Evolutionary conservation across 2,797 vertebrate species (phyloP).

Genomic region (Argya squamiceps): DNA sequence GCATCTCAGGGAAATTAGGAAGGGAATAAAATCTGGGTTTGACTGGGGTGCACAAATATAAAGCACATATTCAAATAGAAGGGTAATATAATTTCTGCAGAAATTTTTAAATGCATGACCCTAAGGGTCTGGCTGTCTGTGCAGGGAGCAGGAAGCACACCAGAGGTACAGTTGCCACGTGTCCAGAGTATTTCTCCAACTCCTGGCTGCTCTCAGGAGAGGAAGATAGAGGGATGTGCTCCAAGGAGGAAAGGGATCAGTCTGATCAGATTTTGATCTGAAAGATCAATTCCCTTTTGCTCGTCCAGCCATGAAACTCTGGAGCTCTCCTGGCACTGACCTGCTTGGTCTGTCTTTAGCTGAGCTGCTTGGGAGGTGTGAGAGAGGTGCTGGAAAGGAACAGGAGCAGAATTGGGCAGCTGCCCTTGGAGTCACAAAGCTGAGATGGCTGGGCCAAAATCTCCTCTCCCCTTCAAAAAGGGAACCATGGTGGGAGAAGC

Average conservation of each 20-base stretch:
- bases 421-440: neutral
- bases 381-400: neutral
- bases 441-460: neutral
- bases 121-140: neutral
- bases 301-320: accelerated
- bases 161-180: neutral
- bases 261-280: neutral
- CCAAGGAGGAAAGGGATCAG: neutral
- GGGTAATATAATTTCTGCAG: neutral
- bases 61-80: neutral
- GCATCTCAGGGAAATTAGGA: conserved; percentile 20
- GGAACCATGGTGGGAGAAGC: neutral
- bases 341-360: neutral
- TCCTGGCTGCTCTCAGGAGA: neutral
- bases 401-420: neutral
- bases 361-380: neutral
- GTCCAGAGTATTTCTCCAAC: neutral
- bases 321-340: neutral
- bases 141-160: neutral
- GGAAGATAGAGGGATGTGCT: neutral
- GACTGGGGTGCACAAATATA: neutral
- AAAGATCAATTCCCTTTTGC: neutral
- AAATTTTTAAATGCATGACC: neutral
- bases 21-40: neutral
- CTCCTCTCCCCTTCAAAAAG: neutral